Evolutionary conservation across 2,113 vertebrate species (phyloP).

Genomic region (Corvus moneduloides): DNA sequence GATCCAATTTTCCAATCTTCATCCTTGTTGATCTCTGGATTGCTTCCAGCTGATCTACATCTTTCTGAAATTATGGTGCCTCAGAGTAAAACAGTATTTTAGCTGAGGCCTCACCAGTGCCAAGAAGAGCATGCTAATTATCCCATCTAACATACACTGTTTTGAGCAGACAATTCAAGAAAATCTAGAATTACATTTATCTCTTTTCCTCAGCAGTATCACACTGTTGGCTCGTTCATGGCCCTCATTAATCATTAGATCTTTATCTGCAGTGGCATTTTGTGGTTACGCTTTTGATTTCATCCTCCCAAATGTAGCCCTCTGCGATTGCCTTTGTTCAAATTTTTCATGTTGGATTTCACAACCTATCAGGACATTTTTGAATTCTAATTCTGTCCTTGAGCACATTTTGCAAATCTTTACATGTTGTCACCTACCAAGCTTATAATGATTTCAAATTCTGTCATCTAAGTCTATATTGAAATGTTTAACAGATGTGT

Average conservation of each 20-base stretch:
- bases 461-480: not conserved
- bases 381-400: not conserved
- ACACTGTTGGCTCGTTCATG: not conserved
- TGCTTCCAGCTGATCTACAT: not conserved
- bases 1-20: not conserved
- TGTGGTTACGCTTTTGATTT: not conserved
- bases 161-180: not conserved
- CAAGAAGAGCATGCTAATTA: not conserved
- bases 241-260: not conserved
- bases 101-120: not conserved
- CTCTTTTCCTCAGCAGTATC: not conserved
- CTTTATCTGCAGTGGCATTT: not conserved
- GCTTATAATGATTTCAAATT: not conserved
- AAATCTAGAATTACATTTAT: slow-evolving; percentile 4
- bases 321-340: accelerated
- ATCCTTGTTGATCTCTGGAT: not conserved
- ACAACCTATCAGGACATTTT: not conserved
- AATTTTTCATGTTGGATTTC: not conserved
- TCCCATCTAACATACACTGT: not conserved
- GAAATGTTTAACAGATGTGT: not conserved
- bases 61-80: not conserved
- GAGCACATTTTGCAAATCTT: not conserved
- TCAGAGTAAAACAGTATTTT: not conserved
- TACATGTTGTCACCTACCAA: not conserved
- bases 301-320: not conserved